A percentile compares a stretch with the other conserved stretches of the same genome.
phyloP scores from a whole-genome alignment of 1,140 invertebrate genomes.

The Ceratina australensis region DNA sequence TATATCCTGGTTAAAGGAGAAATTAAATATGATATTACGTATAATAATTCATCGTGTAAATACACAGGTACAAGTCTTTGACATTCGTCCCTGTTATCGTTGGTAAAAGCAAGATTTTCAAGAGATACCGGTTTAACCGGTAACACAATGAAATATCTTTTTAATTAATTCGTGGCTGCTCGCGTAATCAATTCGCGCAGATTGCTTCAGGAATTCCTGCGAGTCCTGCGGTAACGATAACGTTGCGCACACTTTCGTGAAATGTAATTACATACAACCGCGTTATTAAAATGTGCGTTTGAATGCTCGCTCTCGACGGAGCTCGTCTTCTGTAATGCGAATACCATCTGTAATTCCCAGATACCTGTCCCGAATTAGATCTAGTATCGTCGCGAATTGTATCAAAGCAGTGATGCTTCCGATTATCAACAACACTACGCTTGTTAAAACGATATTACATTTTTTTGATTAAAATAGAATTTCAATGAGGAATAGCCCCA shows the following conservation, averaged over 20 bases:
- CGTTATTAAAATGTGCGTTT: constrained; percentile 35
- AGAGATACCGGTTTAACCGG: background rate
- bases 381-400: too few relatives aligned
- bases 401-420: too few relatives aligned
- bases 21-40: background rate
- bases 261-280: constrained; percentile 26
- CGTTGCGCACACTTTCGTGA: background rate
- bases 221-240: background rate
- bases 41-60: background rate
- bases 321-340: background rate
- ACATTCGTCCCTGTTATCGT: background rate
- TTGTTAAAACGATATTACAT: background rate
- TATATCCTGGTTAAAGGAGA: background rate
- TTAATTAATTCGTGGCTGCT: constrained; percentile 17
- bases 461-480: background rate
- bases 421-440: too few relatives aligned
- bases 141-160: constrained; percentile 18
- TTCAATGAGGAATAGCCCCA: background rate
- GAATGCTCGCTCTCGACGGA: constrained; percentile 8
- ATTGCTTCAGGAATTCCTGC: constrained; percentile 1
- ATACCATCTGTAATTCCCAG: background rate
- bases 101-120: background rate
- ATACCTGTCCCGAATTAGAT: background rate
- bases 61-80: background rate
- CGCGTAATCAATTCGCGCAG: constrained; percentile 20